These are phyloP conservation scores for Wiebesia pumilae DNA, from an alignment of 1,140 invertebrate species.

Conservation along the genomic window DNA sequence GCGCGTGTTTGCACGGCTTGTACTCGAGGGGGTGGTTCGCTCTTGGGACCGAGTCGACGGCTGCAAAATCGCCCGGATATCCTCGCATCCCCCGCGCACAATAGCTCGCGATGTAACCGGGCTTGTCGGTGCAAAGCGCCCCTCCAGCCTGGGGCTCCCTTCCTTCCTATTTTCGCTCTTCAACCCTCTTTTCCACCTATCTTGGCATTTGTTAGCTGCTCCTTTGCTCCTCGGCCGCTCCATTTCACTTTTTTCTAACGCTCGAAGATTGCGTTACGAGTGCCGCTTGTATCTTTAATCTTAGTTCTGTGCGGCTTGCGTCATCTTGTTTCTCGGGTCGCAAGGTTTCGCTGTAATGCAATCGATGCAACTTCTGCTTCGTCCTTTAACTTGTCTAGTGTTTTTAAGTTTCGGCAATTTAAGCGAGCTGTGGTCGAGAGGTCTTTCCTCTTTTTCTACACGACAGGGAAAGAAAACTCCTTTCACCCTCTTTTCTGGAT, in stretches of 20 bases:
- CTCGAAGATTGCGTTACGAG: neutral
- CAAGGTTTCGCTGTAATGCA: neutral
- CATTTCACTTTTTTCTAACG: neutral
- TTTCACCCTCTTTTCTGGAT: neutral
- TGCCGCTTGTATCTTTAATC: neutral
- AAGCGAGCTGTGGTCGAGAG: neutral
- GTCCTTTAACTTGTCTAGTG: neutral
- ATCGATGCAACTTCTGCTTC: neutral
- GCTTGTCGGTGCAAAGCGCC: no score
- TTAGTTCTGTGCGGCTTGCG: neutral
- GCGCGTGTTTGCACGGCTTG: neutral
- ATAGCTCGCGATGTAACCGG: no score
- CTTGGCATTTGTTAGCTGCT: neutral
- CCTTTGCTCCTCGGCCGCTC: neutral
- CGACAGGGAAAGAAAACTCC: neutral
- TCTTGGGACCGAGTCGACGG: neutral
- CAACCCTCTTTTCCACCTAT: neutral
- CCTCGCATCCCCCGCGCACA: no score
- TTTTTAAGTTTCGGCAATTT: neutral
- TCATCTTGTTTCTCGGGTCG: neutral
- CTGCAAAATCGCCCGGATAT: no score
- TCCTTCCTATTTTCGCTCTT: neutral
- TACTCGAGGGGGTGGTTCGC: neutral
- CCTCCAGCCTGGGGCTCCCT: neutral
- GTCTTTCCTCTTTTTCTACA: neutral